Base-by-base conservation (phyloP, 23 tunicate genomes). In the Halocynthia aurantium region DNA sequence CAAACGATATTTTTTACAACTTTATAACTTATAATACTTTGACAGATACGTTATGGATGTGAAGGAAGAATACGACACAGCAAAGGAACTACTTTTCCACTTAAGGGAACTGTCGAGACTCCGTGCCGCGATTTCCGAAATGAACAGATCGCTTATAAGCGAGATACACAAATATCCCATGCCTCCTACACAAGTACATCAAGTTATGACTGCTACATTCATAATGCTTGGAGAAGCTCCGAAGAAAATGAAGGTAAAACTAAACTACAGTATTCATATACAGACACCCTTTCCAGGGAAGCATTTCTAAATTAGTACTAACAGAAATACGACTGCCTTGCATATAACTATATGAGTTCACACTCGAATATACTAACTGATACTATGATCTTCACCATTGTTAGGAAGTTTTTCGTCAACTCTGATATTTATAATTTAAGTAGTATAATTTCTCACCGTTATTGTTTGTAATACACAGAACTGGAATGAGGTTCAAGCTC, bases 1-100 rank as follows among this genome's bases (percentile, higher is more conserved):
- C 73, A n/a, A 22, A 19, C 31, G 64, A n/a, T 60, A 0, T 60
- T 60, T 60, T 17, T 60, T 60, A 60, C n/a, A 40, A 12, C 19
- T 53, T 6, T 50, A 10, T 50, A 8, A 52, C 54, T 9, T 53
- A 9, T 74, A 70, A 50, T 44, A 2, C 22, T 31, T 55, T 61
- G 56, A 15, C 52, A 87, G 93, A 13, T 87, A 67, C 57, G 83
- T 87, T 8, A 71, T 52, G 55, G 93, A 87, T 50, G 71, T 87
- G 21, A 85, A 76, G 55, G 77, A 57, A 44, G 87, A 82, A 7
- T 87, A 87, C 78, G 67, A 52, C 19, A 57, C 53, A 11, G 93
- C 93, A 1, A 87, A 87, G 74, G 93, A 87, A 62, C 87, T 82
- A 5, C 83, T 87, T 71, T 82, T 62, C 79, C 86, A 83, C 71